A percentile compares a stretch with the other conserved stretches of the same genome.
These are phyloP conservation scores for Patiria miniata DNA, from an alignment of 35 echinoderm and acorn worm genomes.

Conservation along the genomic window DNA sequence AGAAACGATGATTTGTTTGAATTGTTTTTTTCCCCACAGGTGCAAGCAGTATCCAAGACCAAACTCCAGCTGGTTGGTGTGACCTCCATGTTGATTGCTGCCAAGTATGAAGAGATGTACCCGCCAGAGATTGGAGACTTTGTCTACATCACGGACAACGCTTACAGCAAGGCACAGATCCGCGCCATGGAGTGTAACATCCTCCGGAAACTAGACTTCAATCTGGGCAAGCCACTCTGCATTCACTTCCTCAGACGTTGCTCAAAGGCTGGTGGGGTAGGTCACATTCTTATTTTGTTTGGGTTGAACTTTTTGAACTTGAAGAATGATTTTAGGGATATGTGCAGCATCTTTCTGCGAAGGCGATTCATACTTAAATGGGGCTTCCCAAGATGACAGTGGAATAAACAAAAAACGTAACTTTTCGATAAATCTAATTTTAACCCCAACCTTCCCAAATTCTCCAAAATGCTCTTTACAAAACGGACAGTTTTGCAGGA, in stretches of 20 bases:
- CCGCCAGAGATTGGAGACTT: conserved; percentile 98
- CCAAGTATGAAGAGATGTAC: conserved; percentile 99
- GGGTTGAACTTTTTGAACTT: background rate
- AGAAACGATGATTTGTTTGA: background rate
- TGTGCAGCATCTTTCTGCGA: no score
- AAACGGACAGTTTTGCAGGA: no score
- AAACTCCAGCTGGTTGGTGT: conserved; percentile 97
- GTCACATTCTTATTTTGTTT: background rate
- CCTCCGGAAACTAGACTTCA: conserved; percentile 57
- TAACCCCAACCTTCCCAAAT: no score
- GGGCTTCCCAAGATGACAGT: background rate
- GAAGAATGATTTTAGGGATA: background rate
- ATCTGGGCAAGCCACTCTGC: conserved; percentile 88
- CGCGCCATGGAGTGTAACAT: conserved; percentile 61
- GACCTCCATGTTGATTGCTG: conserved; percentile 93
- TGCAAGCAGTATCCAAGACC: conserved; percentile 77
- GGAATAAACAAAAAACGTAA: no score
- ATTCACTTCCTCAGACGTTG: conserved; percentile 92
- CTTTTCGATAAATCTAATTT: no score
- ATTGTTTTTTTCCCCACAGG: conserved; percentile 39
- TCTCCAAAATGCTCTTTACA: no score
- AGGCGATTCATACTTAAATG: no score
- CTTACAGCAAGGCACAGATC: conserved; percentile 92
- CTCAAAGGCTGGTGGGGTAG: conserved; percentile 94
- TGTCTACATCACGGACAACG: conserved; percentile 99